Evolutionary conservation across 2,797 vertebrate species (phyloP).

Genomic region (Cuniculus paca): DNA sequence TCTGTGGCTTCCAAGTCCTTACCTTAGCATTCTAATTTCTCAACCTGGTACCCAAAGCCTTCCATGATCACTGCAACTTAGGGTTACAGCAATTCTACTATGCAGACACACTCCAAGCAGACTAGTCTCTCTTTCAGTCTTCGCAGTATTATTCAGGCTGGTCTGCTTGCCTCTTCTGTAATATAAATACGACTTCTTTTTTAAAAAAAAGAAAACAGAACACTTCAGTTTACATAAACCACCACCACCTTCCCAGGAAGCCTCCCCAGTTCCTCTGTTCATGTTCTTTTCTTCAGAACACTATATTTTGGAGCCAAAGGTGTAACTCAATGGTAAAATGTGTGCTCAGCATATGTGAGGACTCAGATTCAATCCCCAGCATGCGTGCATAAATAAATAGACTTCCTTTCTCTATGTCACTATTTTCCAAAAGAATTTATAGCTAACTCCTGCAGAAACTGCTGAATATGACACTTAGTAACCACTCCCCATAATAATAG

Average conservation of each 20-base stretch:
- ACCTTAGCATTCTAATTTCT: background rate
- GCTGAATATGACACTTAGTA: constrained; percentile 32
- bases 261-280: constrained; percentile 21
- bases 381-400: background rate
- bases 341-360: background rate
- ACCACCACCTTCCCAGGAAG: background rate
- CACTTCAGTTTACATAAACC: background rate
- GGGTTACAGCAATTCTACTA: background rate
- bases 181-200: background rate
- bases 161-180: constrained; percentile 33
- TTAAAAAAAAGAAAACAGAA: background rate
- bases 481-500: constrained; percentile 67
- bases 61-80: background rate
- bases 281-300: constrained; percentile 50
- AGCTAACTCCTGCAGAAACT: constrained; percentile 54
- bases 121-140: constrained; percentile 5
- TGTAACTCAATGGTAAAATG: background rate
- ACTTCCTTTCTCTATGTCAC: constrained; percentile 59
- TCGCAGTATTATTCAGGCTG: background rate
- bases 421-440: constrained; percentile 62
- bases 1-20: background rate
- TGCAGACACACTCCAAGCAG: background rate
- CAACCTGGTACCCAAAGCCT: background rate
- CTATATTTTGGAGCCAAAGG: background rate
- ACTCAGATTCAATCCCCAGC: background rate